Conservation (phyloP, 2,113 vertebrate species). For the Hemibagrus wyckioides region DNA sequence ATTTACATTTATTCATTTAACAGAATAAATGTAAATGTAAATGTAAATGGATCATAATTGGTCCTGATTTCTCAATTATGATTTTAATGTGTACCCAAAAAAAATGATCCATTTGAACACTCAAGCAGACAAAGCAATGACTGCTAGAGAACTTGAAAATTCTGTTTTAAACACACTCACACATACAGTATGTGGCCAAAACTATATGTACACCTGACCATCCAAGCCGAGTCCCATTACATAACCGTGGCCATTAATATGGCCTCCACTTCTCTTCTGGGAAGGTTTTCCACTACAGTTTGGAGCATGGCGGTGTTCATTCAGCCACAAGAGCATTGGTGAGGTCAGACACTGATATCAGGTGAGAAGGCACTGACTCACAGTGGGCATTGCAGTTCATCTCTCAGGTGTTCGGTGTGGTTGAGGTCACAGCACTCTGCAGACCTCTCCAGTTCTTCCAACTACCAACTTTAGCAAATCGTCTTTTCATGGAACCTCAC, state of each 20-base stretch:
- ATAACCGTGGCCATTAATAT: background rate
- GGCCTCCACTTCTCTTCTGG: background rate
- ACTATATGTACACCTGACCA: background rate
- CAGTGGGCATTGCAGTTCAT: background rate
- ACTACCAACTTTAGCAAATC: background rate
- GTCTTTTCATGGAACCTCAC: background rate
- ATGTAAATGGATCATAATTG: too few species aligned
- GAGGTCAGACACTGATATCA: background rate
- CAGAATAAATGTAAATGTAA: too few species aligned
- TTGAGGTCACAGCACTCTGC: background rate
- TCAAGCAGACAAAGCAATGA: background rate
- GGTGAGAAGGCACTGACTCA: background rate
- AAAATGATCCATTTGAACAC: background rate
- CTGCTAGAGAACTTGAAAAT: background rate
- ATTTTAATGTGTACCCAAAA: too few species aligned
- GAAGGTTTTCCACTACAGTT: background rate
- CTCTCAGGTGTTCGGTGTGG: background rate
- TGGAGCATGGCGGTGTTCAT: background rate
- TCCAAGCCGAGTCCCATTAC: background rate
- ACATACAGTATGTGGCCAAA: background rate
- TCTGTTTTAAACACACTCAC: background rate
- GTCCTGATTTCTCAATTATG: too few species aligned
- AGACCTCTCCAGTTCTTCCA: background rate
- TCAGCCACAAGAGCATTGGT: background rate
- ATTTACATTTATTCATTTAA: background rate